Evolutionary conservation across 1,140 invertebrate species (phyloP), one percentile per base, ranked within the genome.

Genomic region (Callitettix versicolor): DNA sequence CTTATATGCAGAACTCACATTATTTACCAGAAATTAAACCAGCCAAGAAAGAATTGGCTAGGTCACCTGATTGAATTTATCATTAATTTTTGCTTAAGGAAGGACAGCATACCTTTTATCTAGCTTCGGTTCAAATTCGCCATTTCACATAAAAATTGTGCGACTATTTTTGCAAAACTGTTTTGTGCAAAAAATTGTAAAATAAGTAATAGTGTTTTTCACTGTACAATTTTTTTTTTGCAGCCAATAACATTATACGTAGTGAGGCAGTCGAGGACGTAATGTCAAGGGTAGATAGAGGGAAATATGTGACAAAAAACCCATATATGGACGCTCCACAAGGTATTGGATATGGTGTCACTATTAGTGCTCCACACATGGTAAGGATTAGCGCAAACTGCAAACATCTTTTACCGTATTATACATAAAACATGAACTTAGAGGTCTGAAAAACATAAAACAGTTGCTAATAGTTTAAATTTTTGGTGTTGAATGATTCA

Each of bases 291-390:
- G 86, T 95, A 15, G 94, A 98, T 70, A 75, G 95, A 65, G 86
- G 80, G 58, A 76, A 88, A 62, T 95, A 89, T 72, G 80, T 78
- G 56, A 77, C 73, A 55, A 62, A 63, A 65, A 84, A 84, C 71
- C 84, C 92, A 1, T 98, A 96, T 64, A 78, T 85, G 65, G 94
- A 97, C 74, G 79, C 88, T 33, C 94, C 94, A 0, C 92, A 92
- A 71, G 76, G 79, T 33, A 93, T 93, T 64, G 89, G 89, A 38
- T 91, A 78, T 69, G 85, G 87, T 38, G 95, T 92, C 3, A 98
- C 95, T 1, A 98, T 98, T 52, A 94, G 90, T 78, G 95, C 95
- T 53, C 95, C 95, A 44, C 95, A 98, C 73, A 99, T 98, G 95
- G 91, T 95, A 76, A 62, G 20, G 15, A 21, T 38, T 36, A n/a